phyloP scores from a whole-genome alignment of 2,113 vertebrate species.

The Pseudopodoces humilis region DNA sequence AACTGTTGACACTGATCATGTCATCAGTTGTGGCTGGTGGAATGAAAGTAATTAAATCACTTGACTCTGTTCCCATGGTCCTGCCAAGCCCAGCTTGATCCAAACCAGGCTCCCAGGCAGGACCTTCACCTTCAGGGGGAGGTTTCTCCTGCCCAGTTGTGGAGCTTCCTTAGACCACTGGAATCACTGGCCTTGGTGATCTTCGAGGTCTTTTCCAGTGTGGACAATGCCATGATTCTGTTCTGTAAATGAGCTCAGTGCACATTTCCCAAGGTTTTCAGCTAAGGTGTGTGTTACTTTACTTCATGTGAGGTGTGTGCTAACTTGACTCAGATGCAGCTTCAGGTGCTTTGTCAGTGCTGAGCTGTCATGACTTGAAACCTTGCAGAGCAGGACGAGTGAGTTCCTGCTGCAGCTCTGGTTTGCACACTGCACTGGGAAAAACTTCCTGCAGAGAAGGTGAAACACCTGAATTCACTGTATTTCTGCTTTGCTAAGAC shows the following conservation, averaged over 20 bases:
- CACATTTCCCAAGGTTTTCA: background rate
- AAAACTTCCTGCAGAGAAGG: background rate
- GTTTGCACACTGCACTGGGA: fast-evolving
- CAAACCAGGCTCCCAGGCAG: background rate
- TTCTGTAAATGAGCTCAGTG: background rate
- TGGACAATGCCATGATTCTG: fast-evolving
- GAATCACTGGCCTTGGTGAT: background rate
- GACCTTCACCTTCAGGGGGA: fast-evolving
- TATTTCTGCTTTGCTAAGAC: background rate
- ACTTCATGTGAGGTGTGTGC: fast-evolving
- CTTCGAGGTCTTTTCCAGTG: fast-evolving
- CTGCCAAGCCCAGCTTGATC: background rate
- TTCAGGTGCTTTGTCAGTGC: background rate
- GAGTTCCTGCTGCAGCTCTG: background rate
- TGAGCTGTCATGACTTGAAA: background rate
- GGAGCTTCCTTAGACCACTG: background rate
- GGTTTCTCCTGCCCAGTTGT: background rate
- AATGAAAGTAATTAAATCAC: background rate
- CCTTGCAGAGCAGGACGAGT: slow-evolving; percentile 4
- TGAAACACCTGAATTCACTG: no score
- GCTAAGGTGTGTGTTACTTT: background rate
- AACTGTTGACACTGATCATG: fast-evolving
- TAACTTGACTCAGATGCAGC: background rate
- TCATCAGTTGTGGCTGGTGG: background rate
- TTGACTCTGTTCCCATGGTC: background rate